These are phyloP conservation scores for Apocheima hispidaria DNA, from an alignment of 2,888 invertebrate genomes.

Conservation along the genomic window DNA sequence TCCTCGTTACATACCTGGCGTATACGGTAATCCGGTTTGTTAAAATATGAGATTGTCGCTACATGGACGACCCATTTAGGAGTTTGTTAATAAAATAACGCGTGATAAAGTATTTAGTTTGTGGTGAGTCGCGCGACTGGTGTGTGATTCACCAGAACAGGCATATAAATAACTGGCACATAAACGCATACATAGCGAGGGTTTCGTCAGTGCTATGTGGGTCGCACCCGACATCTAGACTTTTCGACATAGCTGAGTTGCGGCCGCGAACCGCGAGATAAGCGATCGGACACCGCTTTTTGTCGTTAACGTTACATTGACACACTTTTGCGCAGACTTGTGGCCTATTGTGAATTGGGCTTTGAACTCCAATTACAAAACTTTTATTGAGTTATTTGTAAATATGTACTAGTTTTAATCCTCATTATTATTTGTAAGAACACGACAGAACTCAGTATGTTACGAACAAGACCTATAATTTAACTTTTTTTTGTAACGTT, in stretches of 20 bases:
- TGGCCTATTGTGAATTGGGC: conserved; percentile 45
- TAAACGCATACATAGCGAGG: conserved; percentile 58
- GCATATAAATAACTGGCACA: conserved; percentile 53
- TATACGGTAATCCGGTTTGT: background rate
- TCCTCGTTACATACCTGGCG: conserved; percentile 20
- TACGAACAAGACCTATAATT: background rate
- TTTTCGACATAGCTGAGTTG: conserved; percentile 68
- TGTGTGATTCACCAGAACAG: conserved; percentile 52
- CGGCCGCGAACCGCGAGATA: conserved; percentile 53
- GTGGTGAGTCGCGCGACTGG: conserved; percentile 41
- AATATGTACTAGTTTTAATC: background rate
- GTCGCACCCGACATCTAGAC: conserved; percentile 67
- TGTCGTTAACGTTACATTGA: conserved; percentile 69
- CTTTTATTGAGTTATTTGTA: background rate
- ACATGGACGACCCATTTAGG: conserved; percentile 14
- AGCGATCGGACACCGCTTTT: conserved; percentile 61
- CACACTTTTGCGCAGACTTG: conserved; percentile 54
- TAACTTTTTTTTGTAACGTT: background rate
- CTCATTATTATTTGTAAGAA: background rate
- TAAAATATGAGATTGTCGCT: background rate
- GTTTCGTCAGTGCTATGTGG: conserved; percentile 72
- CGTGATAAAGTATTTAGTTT: conserved; percentile 8
- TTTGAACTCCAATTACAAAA: conserved; percentile 37
- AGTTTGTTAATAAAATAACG: conserved; percentile 3
- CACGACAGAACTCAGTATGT: background rate